These are phyloP conservation scores for Perizoma flavofasciatum DNA, from an alignment of 2,888 invertebrate genomes.

Conservation along the genomic window DNA sequence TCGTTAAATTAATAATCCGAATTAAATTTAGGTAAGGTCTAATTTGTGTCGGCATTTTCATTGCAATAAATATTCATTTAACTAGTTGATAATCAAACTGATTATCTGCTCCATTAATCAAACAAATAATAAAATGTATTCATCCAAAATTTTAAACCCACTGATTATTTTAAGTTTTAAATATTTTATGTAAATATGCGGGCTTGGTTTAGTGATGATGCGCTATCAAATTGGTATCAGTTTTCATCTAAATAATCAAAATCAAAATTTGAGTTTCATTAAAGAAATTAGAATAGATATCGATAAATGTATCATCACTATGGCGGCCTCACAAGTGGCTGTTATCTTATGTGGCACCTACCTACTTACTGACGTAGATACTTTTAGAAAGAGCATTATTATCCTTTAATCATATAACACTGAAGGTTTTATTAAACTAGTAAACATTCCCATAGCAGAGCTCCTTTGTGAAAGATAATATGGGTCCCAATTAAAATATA, in stretches of 20 bases:
- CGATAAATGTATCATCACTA: slow-evolving; percentile 54
- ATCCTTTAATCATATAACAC: slow-evolving; percentile 11
- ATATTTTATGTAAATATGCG: slow-evolving; percentile 28
- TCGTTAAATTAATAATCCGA: too few species aligned
- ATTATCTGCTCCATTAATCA: slow-evolving; percentile 17
- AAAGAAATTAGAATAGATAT: slow-evolving; percentile 30
- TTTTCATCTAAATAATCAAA: slow-evolving; percentile 35
- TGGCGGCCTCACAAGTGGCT: slow-evolving; percentile 57
- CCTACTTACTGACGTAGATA: slow-evolving; percentile 11
- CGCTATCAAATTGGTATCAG: slow-evolving; percentile 28
- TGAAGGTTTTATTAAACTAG: background rate
- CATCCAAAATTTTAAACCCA: slow-evolving; percentile 10
- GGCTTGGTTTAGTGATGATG: slow-evolving; percentile 5
- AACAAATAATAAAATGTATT: slow-evolving; percentile 18
- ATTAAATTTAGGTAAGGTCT: slow-evolving; percentile 1
- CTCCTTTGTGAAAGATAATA: too few species aligned
- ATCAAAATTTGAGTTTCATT: slow-evolving; percentile 34
- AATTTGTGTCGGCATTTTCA: slow-evolving; percentile 2
- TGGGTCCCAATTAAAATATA: too few species aligned
- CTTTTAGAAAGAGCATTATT: slow-evolving; percentile 31
- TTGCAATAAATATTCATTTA: slow-evolving; percentile 7
- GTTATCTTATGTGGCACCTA: slow-evolving; percentile 32
- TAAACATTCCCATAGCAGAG: too few species aligned
- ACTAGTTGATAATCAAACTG: too few species aligned
- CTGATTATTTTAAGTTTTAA: slow-evolving; percentile 23